Percentiles rank a stretch among this genome's conserved stretches.
Conservation (phyloP, 2,113 vertebrate species). For the Platichthys stellatus region DNA sequence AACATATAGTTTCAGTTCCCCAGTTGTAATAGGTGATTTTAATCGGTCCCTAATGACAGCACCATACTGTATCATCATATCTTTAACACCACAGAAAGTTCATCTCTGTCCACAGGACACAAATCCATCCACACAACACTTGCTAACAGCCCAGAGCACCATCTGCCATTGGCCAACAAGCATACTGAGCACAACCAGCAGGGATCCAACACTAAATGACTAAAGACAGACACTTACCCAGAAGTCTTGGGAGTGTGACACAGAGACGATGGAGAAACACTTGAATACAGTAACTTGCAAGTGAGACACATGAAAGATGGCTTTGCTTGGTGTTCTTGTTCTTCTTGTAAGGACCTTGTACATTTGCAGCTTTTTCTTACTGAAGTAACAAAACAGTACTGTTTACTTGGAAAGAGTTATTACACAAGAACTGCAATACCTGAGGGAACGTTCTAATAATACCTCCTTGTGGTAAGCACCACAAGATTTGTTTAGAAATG, state of each 20-base stretch:
- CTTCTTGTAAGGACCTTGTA: not conserved
- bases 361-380: not conserved
- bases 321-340: not conserved
- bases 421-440: not conserved
- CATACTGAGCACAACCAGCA: constrained; percentile 33
- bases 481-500: too few species aligned
- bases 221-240: constrained; percentile 24
- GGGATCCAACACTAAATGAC: constrained; percentile 30
- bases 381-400: not conserved
- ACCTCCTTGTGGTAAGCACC: too few species aligned
- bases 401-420: not conserved
- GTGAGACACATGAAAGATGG: not conserved
- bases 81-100: constrained; percentile 14
- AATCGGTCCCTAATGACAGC: constrained; percentile 3
- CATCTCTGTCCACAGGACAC: constrained; percentile 23
- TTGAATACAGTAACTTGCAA: constrained; percentile 18
- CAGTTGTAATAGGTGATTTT: constrained; percentile 9
- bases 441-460: not conserved
- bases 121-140: constrained; percentile 22
- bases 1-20: constrained; percentile 1
- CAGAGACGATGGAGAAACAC: constrained; percentile 15
- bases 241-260: constrained; percentile 30
- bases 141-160: constrained; percentile 21
- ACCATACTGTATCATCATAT: constrained; percentile 6
- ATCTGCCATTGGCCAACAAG: constrained; percentile 50